Percentiles rank a stretch among this genome's conserved stretches.
phyloP scores from a whole-genome alignment of 1,140 invertebrate genomes.

The Periplaneta americana region DNA sequence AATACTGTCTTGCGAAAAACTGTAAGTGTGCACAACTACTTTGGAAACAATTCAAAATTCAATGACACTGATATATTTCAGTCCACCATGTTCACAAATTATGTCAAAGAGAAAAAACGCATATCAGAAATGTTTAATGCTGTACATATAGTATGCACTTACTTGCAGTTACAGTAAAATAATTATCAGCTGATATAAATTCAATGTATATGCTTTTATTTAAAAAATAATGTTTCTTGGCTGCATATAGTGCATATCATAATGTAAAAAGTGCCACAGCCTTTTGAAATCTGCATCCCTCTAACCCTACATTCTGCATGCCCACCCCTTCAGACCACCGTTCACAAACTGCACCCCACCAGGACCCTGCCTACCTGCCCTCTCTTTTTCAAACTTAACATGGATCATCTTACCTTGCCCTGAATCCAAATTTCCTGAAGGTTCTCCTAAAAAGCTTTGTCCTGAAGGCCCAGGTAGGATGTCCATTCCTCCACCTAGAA shows the following conservation, averaged over 20 bases:
- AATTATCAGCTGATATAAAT: background rate
- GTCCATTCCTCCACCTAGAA: conserved; percentile 7
- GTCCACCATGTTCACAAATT: too few relatives aligned
- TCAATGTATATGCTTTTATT: too few relatives aligned
- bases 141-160: too few relatives aligned
- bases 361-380: background rate
- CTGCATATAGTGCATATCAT: too few relatives aligned
- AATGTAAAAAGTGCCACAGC: too few relatives aligned
- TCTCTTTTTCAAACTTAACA: background rate
- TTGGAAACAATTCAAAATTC: too few relatives aligned
- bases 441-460: conserved; percentile 6
- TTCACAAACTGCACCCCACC: conserved; percentile 8
- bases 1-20: background rate
- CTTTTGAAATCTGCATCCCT: background rate
- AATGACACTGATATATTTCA: too few relatives aligned
- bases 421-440: conserved; percentile 5
- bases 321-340: background rate
- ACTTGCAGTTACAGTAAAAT: too few relatives aligned
- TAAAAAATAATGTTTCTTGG: too few relatives aligned
- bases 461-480: conserved; percentile 7
- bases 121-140: too few relatives aligned
- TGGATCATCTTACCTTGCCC: conserved; percentile 2
- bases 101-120: too few relatives aligned
- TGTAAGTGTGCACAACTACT: background rate
- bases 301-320: background rate